Evolutionary conservation across 2,797 vertebrate species (phyloP).

Genomic region (Melanotaenia pygmaea): DNA sequence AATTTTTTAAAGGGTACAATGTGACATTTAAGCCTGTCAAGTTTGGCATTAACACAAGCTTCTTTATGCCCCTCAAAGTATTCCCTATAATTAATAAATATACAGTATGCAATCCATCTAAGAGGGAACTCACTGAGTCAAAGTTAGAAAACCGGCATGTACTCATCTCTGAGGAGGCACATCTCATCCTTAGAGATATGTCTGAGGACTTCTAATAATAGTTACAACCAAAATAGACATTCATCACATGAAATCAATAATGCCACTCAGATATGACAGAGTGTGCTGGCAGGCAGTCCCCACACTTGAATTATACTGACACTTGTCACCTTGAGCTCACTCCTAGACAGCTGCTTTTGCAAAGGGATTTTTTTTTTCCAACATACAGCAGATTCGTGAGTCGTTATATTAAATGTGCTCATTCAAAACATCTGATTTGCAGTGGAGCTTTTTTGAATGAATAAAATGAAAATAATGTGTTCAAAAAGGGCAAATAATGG

Average conservation of each 20-base stretch:
- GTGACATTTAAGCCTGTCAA: constrained; percentile 3
- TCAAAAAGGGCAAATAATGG: background rate
- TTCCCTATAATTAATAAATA: background rate
- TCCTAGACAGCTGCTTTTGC: background rate
- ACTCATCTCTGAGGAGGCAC: constrained; percentile 34
- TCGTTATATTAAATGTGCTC: background rate
- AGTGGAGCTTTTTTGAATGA: background rate
- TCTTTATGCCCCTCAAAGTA: background rate
- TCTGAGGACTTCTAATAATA: constrained; percentile 67
- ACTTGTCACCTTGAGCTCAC: constrained; percentile 9
- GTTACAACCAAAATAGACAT: constrained; percentile 69
- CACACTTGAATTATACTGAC: constrained; percentile 50
- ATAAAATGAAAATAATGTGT: background rate
- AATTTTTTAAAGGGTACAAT: background rate
- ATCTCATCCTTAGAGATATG: constrained; percentile 47
- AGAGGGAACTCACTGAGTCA: constrained; percentile 5
- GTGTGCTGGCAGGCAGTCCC: constrained; percentile 26
- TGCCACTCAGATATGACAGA: constrained; percentile 73
- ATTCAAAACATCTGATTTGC: background rate
- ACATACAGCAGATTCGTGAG: background rate
- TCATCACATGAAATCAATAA: constrained; percentile 80
- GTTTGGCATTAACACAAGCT: background rate
- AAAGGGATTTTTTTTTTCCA: background rate
- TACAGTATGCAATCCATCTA: background rate
- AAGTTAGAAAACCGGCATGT: constrained; percentile 4